These are phyloP conservation scores for Meghimatium bilineatum DNA, from an alignment of 2,888 invertebrate species.

Conservation along the genomic window DNA sequence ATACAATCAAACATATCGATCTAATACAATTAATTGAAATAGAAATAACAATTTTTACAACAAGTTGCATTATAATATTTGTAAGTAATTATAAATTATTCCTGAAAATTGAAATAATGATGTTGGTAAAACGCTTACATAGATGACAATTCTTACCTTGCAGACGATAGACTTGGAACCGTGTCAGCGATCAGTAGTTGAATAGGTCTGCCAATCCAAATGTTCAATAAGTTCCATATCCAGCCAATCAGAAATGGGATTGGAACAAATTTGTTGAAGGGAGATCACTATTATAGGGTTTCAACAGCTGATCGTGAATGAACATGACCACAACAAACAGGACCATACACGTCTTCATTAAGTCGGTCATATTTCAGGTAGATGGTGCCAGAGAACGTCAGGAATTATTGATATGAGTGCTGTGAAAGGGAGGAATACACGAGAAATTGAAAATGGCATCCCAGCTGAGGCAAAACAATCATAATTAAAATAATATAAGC, in stretches of 20 bases:
- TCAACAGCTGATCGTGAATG: conserved; percentile 44
- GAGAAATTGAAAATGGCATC: too few species aligned
- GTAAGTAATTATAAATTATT: background rate
- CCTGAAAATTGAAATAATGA: background rate
- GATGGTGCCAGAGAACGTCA: background rate
- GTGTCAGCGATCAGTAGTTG: background rate
- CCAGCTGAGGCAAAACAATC: too few species aligned
- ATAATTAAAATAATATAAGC: too few species aligned
- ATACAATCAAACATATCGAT: conserved; percentile 5
- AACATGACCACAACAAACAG: conserved; percentile 33
- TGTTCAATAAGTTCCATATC: background rate
- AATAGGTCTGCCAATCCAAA: conserved; percentile 30
- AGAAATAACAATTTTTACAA: background rate
- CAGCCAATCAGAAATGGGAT: conserved; percentile 20
- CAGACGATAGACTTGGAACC: conserved; percentile 12
- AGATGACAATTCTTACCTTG: conserved; percentile 12
- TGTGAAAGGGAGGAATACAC: background rate
- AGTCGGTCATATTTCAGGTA: conserved; percentile 11
- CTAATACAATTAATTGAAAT: background rate
- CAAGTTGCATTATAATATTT: background rate
- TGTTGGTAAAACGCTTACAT: background rate
- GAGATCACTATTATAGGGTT: background rate
- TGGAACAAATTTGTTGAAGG: background rate
- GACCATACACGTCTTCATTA: conserved; percentile 32
- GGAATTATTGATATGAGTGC: too few species aligned